phyloP scores from a whole-genome alignment of 2,797 vertebrate species.

The Coilia nasus region DNA sequence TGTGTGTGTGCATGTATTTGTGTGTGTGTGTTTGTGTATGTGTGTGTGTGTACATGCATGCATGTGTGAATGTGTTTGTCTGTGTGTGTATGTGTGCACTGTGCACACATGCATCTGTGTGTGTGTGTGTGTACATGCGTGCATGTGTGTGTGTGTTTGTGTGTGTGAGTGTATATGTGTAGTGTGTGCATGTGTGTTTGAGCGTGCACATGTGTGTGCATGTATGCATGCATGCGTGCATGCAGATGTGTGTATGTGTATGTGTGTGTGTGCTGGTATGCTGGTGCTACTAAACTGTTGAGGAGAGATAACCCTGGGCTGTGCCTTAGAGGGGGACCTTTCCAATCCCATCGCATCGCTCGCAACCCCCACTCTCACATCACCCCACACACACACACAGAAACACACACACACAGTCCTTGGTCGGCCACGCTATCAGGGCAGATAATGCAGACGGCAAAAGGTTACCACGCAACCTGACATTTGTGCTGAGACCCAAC shows the following conservation, averaged over 20 bases:
- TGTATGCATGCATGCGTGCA: not conserved
- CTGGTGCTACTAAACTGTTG: conserved; percentile 72
- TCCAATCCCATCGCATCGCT: conserved; percentile 74
- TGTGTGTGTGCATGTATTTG: not conserved
- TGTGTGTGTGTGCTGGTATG: conserved; percentile 36
- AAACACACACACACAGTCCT: conserved; percentile 34
- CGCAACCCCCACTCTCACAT: conserved; percentile 46
- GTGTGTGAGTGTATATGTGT: not conserved
- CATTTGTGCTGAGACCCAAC: conserved; percentile 76
- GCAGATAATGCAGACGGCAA: conserved; percentile 76
- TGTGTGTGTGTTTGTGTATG: not conserved
- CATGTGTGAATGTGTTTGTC: not conserved
- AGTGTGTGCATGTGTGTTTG: not conserved
- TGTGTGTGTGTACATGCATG: not conserved
- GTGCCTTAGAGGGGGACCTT: conserved; percentile 75
- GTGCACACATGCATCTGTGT: not conserved
- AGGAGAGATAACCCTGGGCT: conserved; percentile 71
- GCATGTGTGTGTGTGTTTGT: not conserved
- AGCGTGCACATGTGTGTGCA: not conserved
- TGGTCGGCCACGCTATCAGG: conserved; percentile 64
- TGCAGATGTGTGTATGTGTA: not conserved
- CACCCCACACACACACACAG: too few species aligned
- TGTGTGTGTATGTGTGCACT: not conserved
- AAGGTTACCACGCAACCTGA: conserved; percentile 79
- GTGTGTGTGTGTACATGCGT: not conserved